Conservation (phyloP, 2,888 invertebrate genomes). For the Napeogenes inachia region DNA sequence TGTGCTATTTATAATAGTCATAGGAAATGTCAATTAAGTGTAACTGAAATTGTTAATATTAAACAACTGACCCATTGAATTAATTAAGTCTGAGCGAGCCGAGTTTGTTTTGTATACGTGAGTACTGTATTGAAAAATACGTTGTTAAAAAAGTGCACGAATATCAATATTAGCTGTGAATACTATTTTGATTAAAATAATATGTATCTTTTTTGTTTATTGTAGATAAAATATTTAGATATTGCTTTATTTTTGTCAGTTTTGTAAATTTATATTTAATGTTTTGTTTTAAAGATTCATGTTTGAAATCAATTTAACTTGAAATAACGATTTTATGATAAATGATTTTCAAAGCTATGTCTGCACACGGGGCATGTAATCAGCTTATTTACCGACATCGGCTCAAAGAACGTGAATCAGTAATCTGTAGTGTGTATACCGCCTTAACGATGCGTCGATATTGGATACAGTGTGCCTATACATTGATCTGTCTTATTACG, state of each 20-base stretch:
- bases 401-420: conserved; percentile 28
- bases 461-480: conserved; percentile 10
- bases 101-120: conserved; percentile 15
- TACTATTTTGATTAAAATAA: too few species aligned
- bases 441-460: conserved; percentile 27
- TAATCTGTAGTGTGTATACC: conserved; percentile 25
- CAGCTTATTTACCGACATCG: conserved; percentile 29
- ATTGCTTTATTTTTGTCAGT: too few species aligned
- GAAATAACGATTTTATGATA: conserved; percentile 20
- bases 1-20: conserved; percentile 35
- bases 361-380: conserved; percentile 26
- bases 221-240: too few species aligned
- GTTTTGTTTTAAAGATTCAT: too few species aligned
- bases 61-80: conserved; percentile 33
- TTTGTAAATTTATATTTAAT: too few species aligned
- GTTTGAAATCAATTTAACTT: background rate
- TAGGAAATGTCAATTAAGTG: conserved; percentile 39
- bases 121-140: too few species aligned
- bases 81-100: conserved; percentile 31
- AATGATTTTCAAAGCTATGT: conserved; percentile 19
- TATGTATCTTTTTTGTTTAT: too few species aligned
- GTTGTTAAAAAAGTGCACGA: too few species aligned
- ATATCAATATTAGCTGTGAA: too few species aligned
- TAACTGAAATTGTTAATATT: conserved; percentile 35
- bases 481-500: conserved; percentile 17